phyloP scores from a whole-genome alignment of 2,113 vertebrate species.

The Peromyscus californicus region DNA sequence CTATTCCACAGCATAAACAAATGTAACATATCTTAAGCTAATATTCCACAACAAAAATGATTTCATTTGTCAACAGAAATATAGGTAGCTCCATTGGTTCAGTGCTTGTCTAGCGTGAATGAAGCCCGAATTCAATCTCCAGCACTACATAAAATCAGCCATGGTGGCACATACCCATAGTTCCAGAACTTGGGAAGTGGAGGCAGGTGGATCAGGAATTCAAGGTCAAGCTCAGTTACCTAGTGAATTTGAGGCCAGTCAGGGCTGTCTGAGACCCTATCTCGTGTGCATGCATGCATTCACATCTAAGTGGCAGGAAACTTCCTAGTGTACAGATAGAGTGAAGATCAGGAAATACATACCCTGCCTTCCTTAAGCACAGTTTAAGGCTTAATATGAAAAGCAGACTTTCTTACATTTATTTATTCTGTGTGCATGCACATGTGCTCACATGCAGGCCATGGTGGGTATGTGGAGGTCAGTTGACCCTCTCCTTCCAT shows the following conservation, averaged over 20 bases:
- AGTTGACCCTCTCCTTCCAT: not conserved
- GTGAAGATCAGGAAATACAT: not conserved
- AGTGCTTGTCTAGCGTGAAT: not conserved
- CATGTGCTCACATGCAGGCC: not conserved
- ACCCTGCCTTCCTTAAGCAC: not conserved
- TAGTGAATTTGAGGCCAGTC: not conserved
- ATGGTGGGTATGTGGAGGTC: not conserved
- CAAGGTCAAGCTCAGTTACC: not conserved
- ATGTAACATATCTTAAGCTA: not conserved
- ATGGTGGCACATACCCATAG: not conserved
- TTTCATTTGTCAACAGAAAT: conserved; percentile 31
- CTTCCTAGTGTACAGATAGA: not conserved
- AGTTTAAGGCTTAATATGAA: conserved; percentile 6
- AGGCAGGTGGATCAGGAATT: not conserved
- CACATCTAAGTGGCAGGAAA: not conserved
- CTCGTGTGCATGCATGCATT: not conserved
- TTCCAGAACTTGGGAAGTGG: not conserved
- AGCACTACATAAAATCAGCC: not conserved
- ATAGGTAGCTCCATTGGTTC: not conserved
- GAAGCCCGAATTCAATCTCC: not conserved
- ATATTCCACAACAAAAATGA: not conserved
- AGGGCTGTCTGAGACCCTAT: no score
- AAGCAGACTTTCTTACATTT: not conserved
- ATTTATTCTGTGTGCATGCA: not conserved
- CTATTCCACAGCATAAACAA: not conserved